Conservation (phyloP, 2,797 vertebrate genomes). For the Peromyscus attwateri region DNA sequence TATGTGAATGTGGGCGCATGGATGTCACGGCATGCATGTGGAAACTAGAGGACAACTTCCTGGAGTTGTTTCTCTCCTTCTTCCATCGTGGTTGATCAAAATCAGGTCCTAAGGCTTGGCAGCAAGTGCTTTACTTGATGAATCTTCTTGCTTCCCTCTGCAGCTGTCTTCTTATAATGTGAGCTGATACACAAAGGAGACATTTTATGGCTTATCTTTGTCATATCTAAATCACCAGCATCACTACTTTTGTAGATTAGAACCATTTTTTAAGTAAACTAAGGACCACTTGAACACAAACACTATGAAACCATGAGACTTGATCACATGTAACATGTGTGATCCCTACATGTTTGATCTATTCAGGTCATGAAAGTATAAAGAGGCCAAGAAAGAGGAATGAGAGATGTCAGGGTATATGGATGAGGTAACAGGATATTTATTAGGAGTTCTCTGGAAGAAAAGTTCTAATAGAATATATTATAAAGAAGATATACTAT, state of each 20-base stretch:
- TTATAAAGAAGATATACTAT: neutral
- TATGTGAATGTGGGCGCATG: neutral
- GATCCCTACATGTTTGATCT: too few relatives aligned
- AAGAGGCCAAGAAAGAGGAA: neutral
- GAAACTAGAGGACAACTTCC: neutral
- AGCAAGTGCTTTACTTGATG: neutral
- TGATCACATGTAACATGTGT: neutral
- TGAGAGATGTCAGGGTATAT: neutral
- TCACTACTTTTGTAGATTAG: neutral
- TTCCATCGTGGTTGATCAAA: neutral
- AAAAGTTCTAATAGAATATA: neutral
- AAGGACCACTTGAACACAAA: neutral
- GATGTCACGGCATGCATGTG: accelerated
- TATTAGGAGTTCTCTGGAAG: neutral
- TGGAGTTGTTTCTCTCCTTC: neutral
- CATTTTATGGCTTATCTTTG: neutral
- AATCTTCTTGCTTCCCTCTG: neutral
- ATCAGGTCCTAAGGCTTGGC: neutral
- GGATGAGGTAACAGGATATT: neutral
- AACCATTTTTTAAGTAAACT: neutral
- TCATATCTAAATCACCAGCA: neutral
- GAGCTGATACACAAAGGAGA: neutral
- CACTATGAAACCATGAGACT: neutral
- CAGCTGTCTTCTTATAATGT: neutral
- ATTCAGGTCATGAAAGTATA: neutral